Conservation (phyloP, 2,113 vertebrate genomes). For the Plestiodon gilberti region DNA sequence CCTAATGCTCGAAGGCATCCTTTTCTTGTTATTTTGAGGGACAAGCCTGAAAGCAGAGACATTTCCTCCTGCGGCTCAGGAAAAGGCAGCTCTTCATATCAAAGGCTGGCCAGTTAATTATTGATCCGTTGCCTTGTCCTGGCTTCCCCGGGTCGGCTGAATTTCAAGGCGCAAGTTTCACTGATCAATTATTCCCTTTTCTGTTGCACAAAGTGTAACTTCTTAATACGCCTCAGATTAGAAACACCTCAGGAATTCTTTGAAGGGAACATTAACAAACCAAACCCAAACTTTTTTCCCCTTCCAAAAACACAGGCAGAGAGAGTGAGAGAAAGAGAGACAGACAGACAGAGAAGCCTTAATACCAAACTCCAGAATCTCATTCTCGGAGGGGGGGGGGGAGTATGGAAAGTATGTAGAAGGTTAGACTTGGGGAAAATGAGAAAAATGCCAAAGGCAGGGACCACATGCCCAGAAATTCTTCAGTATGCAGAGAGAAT, state of each 20-base stretch:
- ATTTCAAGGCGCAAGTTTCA: slow-evolving; percentile 52
- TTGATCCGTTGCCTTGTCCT: slow-evolving; percentile 64
- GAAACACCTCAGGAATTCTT: slow-evolving; percentile 41
- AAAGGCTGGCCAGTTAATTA: slow-evolving; percentile 66
- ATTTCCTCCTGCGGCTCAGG: not conserved
- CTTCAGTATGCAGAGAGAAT: not conserved
- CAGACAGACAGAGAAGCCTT: too few species aligned
- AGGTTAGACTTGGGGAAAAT: not conserved
- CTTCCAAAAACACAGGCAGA: not conserved
- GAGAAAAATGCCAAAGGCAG: not conserved
- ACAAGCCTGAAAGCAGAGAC: slow-evolving; percentile 26
- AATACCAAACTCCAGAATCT: accelerated
- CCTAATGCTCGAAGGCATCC: slow-evolving; percentile 27
- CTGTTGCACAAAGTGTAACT: slow-evolving; percentile 57
- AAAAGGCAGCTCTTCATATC: slow-evolving; percentile 49
- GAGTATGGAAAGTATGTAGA: not conserved
- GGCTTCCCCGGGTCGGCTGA: slow-evolving; percentile 25
- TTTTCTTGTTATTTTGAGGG: slow-evolving; percentile 38
- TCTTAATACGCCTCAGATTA: slow-evolving; percentile 66
- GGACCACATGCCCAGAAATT: too few species aligned
- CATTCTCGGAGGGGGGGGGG: too few species aligned
- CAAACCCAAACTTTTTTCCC: slow-evolving; percentile 1
- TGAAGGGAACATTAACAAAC: slow-evolving; percentile 63
- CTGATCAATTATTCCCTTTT: slow-evolving; percentile 81
- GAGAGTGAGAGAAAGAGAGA: not conserved